phyloP scores from a whole-genome alignment of 2,113 vertebrate species.

The Mustelus asterias region DNA sequence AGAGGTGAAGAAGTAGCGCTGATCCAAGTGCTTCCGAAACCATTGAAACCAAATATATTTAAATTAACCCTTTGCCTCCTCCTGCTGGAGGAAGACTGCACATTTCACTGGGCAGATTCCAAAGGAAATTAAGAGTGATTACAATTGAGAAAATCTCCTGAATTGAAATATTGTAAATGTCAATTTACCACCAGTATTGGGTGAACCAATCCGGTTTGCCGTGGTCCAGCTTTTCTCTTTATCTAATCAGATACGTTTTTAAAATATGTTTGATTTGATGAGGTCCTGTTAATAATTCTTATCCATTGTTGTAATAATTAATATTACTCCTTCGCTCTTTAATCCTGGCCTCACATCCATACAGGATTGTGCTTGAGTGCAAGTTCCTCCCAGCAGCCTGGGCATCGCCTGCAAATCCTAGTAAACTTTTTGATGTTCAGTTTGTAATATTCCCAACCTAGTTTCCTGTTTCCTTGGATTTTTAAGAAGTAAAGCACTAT shows the following conservation, averaged over 20 bases:
- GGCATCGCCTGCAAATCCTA: background rate
- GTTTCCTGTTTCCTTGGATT: too few species aligned
- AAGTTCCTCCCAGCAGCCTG: background rate
- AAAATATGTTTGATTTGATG: background rate
- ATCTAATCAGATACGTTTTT: background rate
- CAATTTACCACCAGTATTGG: background rate
- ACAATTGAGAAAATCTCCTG: background rate
- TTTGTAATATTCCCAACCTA: background rate
- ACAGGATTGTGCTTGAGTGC: background rate
- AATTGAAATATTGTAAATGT: background rate
- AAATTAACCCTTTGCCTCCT: constrained; percentile 29
- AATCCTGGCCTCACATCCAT: background rate
- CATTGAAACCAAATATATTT: background rate
- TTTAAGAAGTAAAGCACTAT: too few species aligned
- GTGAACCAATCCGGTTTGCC: background rate
- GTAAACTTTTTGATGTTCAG: background rate
- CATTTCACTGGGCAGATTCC: background rate
- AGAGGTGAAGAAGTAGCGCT: background rate
- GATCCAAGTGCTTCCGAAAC: background rate
- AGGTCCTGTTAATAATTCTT: background rate
- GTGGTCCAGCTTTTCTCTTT: background rate
- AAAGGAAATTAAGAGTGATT: background rate
- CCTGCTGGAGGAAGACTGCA: constrained; percentile 5
- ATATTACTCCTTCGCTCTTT: background rate
- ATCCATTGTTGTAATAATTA: background rate